These are phyloP conservation scores for Amazona guildingii DNA, from an alignment of 2,113 vertebrate genomes.

Conservation along the genomic window DNA sequence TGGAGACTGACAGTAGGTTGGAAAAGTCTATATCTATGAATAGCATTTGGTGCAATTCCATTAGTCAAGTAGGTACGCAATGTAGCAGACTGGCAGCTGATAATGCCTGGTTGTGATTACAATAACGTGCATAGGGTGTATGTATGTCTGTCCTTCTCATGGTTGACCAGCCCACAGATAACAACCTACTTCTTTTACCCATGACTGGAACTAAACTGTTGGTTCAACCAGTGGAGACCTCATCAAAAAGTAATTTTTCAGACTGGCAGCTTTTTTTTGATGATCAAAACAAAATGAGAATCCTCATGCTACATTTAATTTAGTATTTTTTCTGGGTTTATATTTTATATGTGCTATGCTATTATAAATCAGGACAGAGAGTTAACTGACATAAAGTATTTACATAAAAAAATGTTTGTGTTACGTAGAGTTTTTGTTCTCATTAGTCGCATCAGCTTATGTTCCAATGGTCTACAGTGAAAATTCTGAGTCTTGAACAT, in stretches of 20 bases:
- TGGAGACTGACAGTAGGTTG: not conserved
- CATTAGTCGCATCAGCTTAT: not conserved
- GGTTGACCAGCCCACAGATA: not conserved
- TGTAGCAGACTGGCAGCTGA: not conserved
- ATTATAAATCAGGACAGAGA: not conserved
- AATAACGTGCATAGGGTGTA: accelerated
- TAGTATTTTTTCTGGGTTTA: not conserved
- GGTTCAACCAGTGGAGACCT: not conserved
- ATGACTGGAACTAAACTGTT: not conserved
- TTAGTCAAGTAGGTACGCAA: not conserved
- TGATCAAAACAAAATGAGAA: not conserved
- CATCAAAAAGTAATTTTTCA: not conserved
- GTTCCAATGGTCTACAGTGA: not conserved
- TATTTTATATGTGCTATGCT: not conserved
- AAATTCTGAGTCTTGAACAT: not conserved
- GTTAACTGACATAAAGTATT: not conserved
- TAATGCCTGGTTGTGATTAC: not conserved
- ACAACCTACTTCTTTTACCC: not conserved
- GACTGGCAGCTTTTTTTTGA: not conserved
- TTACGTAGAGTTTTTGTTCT: not conserved
- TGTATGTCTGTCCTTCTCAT: not conserved
- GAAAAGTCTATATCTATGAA: not conserved
- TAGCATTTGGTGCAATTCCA: not conserved
- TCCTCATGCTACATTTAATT: not conserved
- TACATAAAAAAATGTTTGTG: not conserved